Conservation (phyloP, 2,113 vertebrate species). For the Pelmatolapia mariae region DNA sequence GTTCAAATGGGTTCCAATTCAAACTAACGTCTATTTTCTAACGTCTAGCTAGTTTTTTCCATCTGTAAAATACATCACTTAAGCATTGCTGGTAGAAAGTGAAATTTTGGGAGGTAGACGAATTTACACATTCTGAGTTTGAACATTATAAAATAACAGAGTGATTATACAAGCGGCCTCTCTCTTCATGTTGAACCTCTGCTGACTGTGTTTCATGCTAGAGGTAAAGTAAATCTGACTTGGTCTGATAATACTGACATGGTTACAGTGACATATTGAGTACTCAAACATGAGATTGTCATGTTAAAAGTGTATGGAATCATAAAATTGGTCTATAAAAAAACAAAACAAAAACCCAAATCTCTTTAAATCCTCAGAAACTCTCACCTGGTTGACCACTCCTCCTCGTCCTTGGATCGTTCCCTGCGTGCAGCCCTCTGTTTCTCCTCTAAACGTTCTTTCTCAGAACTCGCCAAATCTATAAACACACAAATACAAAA, state of each 20-base stretch:
- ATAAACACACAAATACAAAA: not conserved
- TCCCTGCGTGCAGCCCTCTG: slow-evolving; percentile 86
- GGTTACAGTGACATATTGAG: too few relatives aligned
- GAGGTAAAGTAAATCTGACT: not conserved
- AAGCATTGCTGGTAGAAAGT: not conserved
- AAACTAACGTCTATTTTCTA: not conserved
- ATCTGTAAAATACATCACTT: not conserved
- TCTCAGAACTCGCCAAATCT: slow-evolving; percentile 89
- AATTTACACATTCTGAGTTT: not conserved
- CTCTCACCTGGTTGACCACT: slow-evolving; percentile 88
- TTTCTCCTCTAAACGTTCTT: slow-evolving; percentile 93
- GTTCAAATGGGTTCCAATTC: not conserved
- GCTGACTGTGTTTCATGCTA: not conserved
- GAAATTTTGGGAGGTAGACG: not conserved
- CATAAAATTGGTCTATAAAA: not conserved
- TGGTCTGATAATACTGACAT: not conserved
- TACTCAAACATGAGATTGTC: not conserved
- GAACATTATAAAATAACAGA: not conserved
- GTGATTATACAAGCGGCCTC: not conserved
- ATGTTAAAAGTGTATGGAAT: not conserved
- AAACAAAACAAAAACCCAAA: not conserved
- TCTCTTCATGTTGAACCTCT: not conserved
- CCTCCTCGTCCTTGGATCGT: slow-evolving; percentile 79
- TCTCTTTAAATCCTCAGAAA: not conserved
- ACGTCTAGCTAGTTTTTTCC: rapidly evolving